Percentiles rank a stretch among this genome's conserved stretches.
Conservation (phyloP, 2,888 invertebrate genomes). For the Drosophila formosana region DNA sequence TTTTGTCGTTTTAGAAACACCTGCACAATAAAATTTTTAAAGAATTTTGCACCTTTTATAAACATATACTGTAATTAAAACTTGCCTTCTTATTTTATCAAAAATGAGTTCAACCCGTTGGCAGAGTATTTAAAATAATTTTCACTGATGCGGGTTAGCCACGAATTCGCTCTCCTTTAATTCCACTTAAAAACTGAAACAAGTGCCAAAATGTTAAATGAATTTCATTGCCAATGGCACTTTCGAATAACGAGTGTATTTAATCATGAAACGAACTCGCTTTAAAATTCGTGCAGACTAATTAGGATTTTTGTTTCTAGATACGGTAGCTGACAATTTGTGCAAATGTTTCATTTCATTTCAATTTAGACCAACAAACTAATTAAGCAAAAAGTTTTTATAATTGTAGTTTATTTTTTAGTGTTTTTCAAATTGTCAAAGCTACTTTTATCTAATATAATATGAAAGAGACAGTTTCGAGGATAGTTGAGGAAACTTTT, state of each 20-base stretch:
- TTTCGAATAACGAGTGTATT: slow-evolving; percentile 39
- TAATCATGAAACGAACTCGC: slow-evolving; percentile 29
- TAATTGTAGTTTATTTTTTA: neutral
- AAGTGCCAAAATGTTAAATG: slow-evolving; percentile 60
- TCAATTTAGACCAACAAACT: slow-evolving; percentile 6
- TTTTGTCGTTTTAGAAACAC: neutral
- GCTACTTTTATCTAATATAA: too few relatives aligned
- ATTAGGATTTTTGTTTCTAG: slow-evolving; percentile 56
- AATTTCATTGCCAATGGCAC: slow-evolving; percentile 53
- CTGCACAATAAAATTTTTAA: too few relatives aligned
- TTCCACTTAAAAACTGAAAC: slow-evolving; percentile 53
- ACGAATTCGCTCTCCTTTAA: slow-evolving; percentile 46
- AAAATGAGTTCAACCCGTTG: neutral
- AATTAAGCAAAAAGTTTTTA: neutral
- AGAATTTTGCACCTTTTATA: too few relatives aligned
- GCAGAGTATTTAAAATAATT: slow-evolving; percentile 35
- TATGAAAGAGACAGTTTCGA: too few relatives aligned
- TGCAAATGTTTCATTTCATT: slow-evolving; percentile 43
- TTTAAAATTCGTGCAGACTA: slow-evolving; percentile 44
- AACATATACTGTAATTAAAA: too few relatives aligned
- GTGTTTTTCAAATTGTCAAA: neutral
- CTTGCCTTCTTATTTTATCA: neutral
- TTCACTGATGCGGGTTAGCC: slow-evolving; percentile 20
- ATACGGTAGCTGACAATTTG: slow-evolving; percentile 45
- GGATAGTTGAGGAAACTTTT: too few relatives aligned